Evolutionary conservation across 2,888 invertebrate genomes (phyloP).

Genomic region (Cheilosia scutellata): DNA sequence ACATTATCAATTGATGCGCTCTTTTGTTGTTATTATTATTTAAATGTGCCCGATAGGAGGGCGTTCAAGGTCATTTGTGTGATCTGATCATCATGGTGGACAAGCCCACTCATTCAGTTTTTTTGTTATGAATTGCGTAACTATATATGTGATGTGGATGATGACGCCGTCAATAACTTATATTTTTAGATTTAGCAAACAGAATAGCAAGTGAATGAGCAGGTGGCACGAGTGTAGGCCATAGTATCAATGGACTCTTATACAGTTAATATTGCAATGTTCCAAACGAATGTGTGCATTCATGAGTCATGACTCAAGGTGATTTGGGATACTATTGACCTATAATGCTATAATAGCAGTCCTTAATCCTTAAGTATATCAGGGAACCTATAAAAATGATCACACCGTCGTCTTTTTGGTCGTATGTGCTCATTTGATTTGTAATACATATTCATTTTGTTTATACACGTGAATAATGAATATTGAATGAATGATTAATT

Average conservation of each 20-base stretch:
- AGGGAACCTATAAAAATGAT: no score
- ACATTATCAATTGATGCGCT: constrained; percentile 6
- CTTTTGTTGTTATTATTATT: not conserved
- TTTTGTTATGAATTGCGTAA: constrained; percentile 40
- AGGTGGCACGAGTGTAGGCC: constrained; percentile 8
- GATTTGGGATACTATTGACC: no score
- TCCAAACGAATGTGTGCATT: no score
- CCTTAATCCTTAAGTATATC: no score
- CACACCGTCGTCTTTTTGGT: no score
- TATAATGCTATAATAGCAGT: no score
- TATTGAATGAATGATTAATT: no score
- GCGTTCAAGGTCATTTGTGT: constrained; percentile 54
- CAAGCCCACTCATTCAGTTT: constrained; percentile 28
- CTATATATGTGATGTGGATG: not conserved
- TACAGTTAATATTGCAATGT: no score
- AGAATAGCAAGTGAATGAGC: constrained; percentile 11
- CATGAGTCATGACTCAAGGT: no score
- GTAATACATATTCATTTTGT: no score
- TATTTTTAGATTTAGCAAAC: constrained; percentile 39
- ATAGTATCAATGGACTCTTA: not conserved
- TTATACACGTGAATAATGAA: no score
- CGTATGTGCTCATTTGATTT: no score
- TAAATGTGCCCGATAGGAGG: constrained; percentile 28
- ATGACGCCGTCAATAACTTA: constrained; percentile 6
- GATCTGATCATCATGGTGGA: not conserved